phyloP scores from a whole-genome alignment of 2,797 vertebrate species.

The Pseudomugil gertrudae region DNA sequence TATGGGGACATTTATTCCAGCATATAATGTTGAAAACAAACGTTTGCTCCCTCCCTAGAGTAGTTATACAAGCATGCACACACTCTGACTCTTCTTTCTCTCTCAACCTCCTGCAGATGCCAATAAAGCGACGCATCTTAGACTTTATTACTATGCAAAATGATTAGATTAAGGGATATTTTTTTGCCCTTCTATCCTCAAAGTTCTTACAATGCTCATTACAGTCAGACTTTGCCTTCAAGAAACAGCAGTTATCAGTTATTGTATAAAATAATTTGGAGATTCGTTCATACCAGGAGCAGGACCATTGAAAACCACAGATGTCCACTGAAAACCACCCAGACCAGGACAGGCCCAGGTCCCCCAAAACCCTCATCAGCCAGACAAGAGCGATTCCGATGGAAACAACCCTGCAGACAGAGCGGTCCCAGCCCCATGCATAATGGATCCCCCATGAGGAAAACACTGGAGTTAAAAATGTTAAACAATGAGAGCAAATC shows the following conservation, averaged over 20 bases:
- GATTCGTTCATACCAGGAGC: too few species aligned
- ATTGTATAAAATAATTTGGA: too few species aligned
- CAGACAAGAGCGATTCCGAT: too few species aligned
- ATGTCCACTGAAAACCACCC: too few species aligned
- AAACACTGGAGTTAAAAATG: too few species aligned
- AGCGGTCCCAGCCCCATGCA: too few species aligned
- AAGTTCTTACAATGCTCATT: constrained; percentile 25
- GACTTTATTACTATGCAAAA: constrained; percentile 22
- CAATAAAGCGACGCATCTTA: constrained; percentile 26
- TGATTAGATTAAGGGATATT: constrained; percentile 42
- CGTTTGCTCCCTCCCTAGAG: neutral
- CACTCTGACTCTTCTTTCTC: neutral
- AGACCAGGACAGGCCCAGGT: too few species aligned
- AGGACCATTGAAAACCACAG: too few species aligned
- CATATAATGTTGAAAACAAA: neutral
- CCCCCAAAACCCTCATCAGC: too few species aligned
- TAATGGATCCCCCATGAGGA: too few species aligned
- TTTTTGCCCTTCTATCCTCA: constrained; percentile 27
- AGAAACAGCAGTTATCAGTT: neutral
- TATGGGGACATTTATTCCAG: neutral
- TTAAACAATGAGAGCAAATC: too few species aligned
- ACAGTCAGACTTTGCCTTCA: constrained; percentile 8
- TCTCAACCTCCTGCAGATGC: constrained; percentile 23
- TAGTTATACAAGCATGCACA: neutral
- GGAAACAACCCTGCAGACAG: too few species aligned